Conservation (phyloP, 23 tunicate species). For the Clavelina lepadiformis region DNA sequence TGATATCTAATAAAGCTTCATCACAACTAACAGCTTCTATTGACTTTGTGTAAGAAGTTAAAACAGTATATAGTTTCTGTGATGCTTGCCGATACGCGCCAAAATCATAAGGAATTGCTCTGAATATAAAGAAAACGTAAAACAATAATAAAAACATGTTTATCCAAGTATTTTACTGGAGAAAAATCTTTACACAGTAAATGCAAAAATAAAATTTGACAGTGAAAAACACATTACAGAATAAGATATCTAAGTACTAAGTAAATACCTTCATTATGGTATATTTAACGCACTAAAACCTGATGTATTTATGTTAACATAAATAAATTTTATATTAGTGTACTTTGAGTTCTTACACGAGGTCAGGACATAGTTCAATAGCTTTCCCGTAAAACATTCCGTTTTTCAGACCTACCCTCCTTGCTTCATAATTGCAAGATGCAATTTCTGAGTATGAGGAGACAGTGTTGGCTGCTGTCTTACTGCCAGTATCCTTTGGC, state of each 20-base stretch:
- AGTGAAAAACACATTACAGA: no score
- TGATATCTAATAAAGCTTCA: conserved; percentile 72
- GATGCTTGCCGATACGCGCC: conserved; percentile 75
- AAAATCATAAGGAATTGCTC: conserved; percentile 89
- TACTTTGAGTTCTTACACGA: conserved; percentile 48
- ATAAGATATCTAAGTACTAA: no score
- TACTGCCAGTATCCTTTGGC: no score
- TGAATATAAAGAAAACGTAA: background rate
- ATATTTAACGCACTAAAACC: no score
- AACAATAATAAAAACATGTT: background rate
- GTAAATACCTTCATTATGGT: no score
- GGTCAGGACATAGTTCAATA: conserved; percentile 84
- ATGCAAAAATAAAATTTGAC: no score
- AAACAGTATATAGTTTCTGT: conserved; percentile 41
- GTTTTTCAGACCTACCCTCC: conserved; percentile 68
- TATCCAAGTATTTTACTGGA: no score
- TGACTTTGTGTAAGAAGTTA: conserved; percentile 60
- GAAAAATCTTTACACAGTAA: no score
- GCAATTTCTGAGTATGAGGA: conserved; percentile 78
- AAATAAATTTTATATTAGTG: no score
- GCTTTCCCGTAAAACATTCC: conserved; percentile 95
- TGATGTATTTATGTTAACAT: no score
- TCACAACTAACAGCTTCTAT: conserved; percentile 95
- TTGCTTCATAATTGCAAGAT: conserved; percentile 78
- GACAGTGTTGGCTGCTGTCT: background rate